These are phyloP conservation scores for Pherbina coryleti DNA, from an alignment of 2,888 invertebrate genomes.

Conservation along the genomic window DNA sequence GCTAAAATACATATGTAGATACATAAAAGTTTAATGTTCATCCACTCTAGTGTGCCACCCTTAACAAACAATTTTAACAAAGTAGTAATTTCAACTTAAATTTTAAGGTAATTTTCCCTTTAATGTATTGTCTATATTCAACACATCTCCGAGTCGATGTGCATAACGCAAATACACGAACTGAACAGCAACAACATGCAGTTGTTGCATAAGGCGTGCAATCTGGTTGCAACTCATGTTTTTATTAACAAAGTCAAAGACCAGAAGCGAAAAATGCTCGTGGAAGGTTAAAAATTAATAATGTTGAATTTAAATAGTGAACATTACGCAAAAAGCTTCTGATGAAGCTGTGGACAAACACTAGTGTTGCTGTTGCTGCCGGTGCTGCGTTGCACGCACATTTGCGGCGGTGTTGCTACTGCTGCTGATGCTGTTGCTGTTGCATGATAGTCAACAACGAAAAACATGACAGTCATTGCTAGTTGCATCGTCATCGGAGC, in stretches of 20 bases:
- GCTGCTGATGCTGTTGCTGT: background rate
- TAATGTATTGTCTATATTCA: no score
- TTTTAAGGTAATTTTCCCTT: no score
- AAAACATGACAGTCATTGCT: conserved; percentile 53
- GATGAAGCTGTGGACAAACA: background rate
- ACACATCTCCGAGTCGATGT: no score
- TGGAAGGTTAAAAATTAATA: conserved; percentile 2
- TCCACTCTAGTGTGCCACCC: no score
- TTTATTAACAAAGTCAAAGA: background rate
- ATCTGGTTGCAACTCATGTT: background rate
- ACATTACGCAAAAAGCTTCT: background rate
- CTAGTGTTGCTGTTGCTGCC: background rate
- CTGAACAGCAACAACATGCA: background rate
- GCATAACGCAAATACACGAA: no score
- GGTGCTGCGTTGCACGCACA: background rate
- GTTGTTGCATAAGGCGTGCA: background rate
- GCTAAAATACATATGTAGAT: no score
- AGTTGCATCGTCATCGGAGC: background rate
- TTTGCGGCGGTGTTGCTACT: background rate
- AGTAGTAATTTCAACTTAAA: no score
- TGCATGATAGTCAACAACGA: conserved; percentile 49
- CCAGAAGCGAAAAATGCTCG: background rate
- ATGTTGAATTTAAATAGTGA: background rate
- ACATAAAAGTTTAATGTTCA: no score
- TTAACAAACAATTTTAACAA: no score